Evolutionary conservation across 2,888 invertebrate species (phyloP).

Genomic region (Andricus curvator): DNA sequence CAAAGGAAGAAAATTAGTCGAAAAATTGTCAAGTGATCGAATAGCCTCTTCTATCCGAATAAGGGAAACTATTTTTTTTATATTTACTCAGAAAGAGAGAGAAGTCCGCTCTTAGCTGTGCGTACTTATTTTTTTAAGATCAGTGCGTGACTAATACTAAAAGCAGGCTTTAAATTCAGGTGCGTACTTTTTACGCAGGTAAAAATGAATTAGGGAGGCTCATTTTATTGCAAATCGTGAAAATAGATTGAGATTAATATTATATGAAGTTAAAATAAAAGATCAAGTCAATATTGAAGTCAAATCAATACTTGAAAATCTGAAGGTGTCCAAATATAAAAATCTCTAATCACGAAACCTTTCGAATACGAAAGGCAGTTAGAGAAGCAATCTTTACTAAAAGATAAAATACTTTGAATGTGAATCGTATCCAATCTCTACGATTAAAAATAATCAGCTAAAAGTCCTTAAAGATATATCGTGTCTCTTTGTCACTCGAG

Average conservation of each 20-base stretch:
- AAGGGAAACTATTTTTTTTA: not conserved
- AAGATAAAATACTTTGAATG: not conserved
- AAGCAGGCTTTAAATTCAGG: constrained; percentile 36
- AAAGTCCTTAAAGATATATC: not conserved
- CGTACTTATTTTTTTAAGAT: constrained; percentile 32
- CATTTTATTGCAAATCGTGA: not conserved
- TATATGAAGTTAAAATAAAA: not conserved
- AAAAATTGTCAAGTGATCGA: constrained; percentile 40
- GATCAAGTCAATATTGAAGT: not conserved
- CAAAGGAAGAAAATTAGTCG: constrained; percentile 16
- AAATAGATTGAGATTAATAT: not conserved
- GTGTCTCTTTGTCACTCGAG: constrained; percentile 6
- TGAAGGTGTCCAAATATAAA: not conserved
- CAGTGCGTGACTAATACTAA: constrained; percentile 38
- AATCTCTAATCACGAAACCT: not conserved
- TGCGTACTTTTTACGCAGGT: constrained; percentile 7
- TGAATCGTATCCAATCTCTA: not conserved
- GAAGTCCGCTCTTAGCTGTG: constrained; percentile 34
- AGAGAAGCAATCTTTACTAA: not conserved
- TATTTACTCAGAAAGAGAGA: not conserved
- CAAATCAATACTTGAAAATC: not conserved
- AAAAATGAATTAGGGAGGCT: not conserved
- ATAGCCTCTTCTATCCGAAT: not conserved
- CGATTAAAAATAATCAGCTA: constrained; percentile 8
- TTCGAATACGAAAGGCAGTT: not conserved